phyloP scores from a whole-genome alignment of 2,113 vertebrate species.

The Gasterosteus aculeatus region DNA sequence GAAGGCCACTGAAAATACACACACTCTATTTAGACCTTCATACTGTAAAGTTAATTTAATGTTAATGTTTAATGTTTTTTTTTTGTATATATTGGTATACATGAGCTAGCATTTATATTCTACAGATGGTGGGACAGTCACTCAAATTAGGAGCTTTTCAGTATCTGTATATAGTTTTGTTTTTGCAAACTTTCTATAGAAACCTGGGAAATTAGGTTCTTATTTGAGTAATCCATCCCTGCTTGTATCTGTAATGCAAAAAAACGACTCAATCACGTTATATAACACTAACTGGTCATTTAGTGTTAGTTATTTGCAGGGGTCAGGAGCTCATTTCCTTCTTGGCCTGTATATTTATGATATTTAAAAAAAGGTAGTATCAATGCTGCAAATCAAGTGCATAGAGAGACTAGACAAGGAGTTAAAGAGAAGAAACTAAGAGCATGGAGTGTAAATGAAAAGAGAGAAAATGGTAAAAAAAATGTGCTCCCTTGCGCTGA shows the following conservation, averaged over 20 bases:
- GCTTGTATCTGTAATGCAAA: slow-evolving; percentile 19
- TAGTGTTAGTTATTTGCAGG: background rate
- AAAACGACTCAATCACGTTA: slow-evolving; percentile 13
- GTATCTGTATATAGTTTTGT: background rate
- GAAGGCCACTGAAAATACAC: slow-evolving; percentile 14
- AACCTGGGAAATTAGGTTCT: background rate
- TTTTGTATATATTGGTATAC: too few species aligned
- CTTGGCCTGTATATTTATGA: background rate
- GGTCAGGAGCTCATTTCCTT: background rate
- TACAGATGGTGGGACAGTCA: background rate
- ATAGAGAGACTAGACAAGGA: background rate
- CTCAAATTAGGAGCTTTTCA: slow-evolving; percentile 7
- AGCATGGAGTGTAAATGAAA: background rate
- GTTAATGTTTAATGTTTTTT: too few species aligned
- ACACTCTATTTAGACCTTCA: background rate
- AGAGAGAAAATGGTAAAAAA: slow-evolving; percentile 9
- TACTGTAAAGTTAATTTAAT: background rate
- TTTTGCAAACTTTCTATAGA: slow-evolving; percentile 9
- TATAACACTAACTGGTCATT: background rate
- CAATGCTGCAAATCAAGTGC: background rate
- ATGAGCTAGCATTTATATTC: too few species aligned
- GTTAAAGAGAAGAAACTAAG: slow-evolving; percentile 7
- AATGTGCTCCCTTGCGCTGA: slow-evolving; percentile 23
- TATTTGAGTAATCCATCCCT: slow-evolving; percentile 20
- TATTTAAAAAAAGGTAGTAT: background rate